Evolutionary conservation across 2,113 vertebrate species (phyloP), one percentile per base, ranked within the genome.

Genomic region (Eptesicus fuscus): DNA sequence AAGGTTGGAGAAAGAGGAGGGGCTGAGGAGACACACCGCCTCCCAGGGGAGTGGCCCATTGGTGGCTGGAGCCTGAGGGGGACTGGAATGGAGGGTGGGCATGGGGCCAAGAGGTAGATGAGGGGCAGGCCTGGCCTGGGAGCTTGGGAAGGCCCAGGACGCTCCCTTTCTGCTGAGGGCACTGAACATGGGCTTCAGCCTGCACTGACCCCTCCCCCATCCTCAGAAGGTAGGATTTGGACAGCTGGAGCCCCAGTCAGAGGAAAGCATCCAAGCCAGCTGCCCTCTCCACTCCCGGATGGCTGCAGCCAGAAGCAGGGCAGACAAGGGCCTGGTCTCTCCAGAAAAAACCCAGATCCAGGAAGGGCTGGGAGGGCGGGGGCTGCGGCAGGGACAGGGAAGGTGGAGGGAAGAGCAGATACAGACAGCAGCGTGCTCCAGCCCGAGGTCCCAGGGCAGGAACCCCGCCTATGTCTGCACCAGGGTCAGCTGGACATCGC

Each of bases 1-100:
- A 87, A 65, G 32, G 25, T 18, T 67, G 78, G 82, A 73, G 73
- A 13, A 37, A 37, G 28, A 16, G 61, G 23, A 77, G 16, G 30
- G 25, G 4, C 35, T 0, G 0, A 22, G 49, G 17, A 70, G 2
- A 4, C n/a, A n/a, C n/a, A n/a, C 22, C 1, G 1, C 42, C 59
- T 67, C 22, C 32, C 44, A 9, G 3, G 9, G 1, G 51, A 70
- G 49, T 6, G 16, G 9, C 76, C 23, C 37, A 42, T n/a, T 63
- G 30, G 37, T 56, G 49, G 23, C 37, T 47, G 7, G 25, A 82
- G 71, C 13, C 16, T 5, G 37, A 35, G 3, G 9, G 11, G 71
- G 53, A 5, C 22, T 37, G 28, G 56, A 61, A 7, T 1, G 9
- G 14, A 23, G 71, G 12, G 4, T 20, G 7, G 56, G 14, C 7